Evolutionary conservation across 1,140 invertebrate genomes (phyloP).

Genomic region (Rhagoletis pomonella): DNA sequence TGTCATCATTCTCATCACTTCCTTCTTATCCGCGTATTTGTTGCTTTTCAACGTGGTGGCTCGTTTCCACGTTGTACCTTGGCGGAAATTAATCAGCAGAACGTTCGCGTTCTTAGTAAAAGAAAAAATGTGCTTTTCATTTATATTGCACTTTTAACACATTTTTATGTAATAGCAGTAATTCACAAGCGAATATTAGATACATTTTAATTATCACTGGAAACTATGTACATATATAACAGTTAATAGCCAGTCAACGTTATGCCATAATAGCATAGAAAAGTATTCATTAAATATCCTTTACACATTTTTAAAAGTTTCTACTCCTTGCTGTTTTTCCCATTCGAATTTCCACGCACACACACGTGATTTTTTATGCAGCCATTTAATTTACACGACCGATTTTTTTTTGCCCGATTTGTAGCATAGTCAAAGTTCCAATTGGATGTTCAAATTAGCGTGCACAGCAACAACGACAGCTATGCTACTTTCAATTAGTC

Average conservation of each 20-base stretch:
- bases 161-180: slow-evolving; percentile 31
- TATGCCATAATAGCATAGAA: background rate
- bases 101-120: background rate
- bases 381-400: background rate
- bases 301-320: background rate
- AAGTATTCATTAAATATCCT: slow-evolving; percentile 15
- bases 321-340: background rate
- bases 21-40: slow-evolving; percentile 15
- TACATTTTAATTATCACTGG: background rate
- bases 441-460: background rate
- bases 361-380: background rate
- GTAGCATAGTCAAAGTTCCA: background rate
- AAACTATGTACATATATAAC: no score
- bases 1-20: slow-evolving; percentile 42
- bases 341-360: background rate
- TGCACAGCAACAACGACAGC: slow-evolving; percentile 5
- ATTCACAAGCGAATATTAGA: background rate
- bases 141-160: background rate
- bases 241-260: no score
- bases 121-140: slow-evolving; percentile 7
- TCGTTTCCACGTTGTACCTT: background rate
- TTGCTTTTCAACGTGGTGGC: slow-evolving; percentile 1
- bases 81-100: background rate
- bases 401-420: background rate
- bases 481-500: slow-evolving; percentile 31